phyloP scores from a whole-genome alignment of 2,113 vertebrate species.

The Odobenus rosmarus region DNA sequence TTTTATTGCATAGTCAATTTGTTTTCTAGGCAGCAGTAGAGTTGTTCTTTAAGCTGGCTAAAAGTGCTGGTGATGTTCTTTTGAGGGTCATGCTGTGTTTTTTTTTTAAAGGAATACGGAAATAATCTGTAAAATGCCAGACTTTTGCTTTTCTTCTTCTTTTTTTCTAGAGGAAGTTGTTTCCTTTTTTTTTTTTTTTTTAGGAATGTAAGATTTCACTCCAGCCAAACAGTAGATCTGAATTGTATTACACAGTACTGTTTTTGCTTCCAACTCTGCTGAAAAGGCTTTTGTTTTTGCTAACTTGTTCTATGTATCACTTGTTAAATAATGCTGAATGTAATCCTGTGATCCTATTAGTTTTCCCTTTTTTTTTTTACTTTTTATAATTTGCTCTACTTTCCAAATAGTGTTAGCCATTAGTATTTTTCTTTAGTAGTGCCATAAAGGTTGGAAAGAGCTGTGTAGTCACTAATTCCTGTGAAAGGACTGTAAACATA shows the following conservation, averaged over 20 bases:
- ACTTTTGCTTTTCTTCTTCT: not conserved
- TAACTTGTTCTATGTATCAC: conserved; percentile 48
- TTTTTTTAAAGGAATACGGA: conserved; percentile 47
- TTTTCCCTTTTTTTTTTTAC: not conserved
- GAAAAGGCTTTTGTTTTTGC: conserved; percentile 65
- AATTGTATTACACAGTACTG: conserved; percentile 31
- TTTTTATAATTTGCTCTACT: conserved; percentile 4
- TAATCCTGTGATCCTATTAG: conserved; percentile 9
- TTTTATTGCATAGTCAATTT: not conserved
- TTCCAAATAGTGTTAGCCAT: not conserved
- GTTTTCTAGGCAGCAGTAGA: not conserved
- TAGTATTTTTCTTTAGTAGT: conserved; percentile 19
- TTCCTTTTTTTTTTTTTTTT: conserved; percentile 8
- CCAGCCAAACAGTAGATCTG: conserved; percentile 15
- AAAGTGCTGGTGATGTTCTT: not conserved
- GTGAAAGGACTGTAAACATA: conserved; percentile 29
- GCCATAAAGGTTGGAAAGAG: conserved; percentile 20
- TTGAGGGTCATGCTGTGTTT: not conserved
- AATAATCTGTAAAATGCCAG: not conserved
- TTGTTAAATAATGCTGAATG: conserved; percentile 65
- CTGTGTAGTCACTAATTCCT: not conserved
- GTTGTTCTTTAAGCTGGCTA: not conserved
- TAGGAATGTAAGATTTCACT: conserved; percentile 47
- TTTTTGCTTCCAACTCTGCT: conserved; percentile 53
- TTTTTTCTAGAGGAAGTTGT: not conserved